These are phyloP conservation scores for Chrysolina oricalcia DNA, from an alignment of 2,888 invertebrate genomes.

Conservation along the genomic window DNA sequence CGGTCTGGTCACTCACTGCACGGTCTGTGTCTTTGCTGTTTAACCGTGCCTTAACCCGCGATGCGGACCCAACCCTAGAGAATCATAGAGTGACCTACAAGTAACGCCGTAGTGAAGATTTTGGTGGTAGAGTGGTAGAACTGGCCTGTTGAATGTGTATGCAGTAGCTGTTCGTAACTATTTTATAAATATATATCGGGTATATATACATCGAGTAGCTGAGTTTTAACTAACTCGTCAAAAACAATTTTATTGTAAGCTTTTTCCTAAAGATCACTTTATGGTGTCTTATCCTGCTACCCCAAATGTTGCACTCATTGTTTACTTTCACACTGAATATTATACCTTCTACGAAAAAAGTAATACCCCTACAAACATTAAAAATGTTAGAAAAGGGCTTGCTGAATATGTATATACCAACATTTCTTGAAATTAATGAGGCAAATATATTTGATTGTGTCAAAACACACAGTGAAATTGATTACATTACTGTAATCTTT, in stretches of 20 bases:
- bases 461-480: too few species aligned
- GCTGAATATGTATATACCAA: too few species aligned
- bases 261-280: too few species aligned
- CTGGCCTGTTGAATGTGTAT: slow-evolving; percentile 69
- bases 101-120: slow-evolving; percentile 55
- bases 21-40: slow-evolving; percentile 71
- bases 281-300: too few species aligned
- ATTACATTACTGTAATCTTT: too few species aligned
- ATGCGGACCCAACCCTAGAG: slow-evolving; percentile 54
- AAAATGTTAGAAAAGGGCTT: too few species aligned
- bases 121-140: slow-evolving; percentile 62
- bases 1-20: slow-evolving; percentile 70
- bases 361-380: too few species aligned
- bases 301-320: too few species aligned
- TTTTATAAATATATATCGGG: slow-evolving; percentile 41
- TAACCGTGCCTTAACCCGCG: slow-evolving; percentile 68
- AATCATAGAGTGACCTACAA: slow-evolving; percentile 20
- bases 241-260: slow-evolving; percentile 16
- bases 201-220: slow-evolving; percentile 8
- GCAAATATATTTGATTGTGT: too few species aligned
- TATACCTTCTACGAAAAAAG: too few species aligned
- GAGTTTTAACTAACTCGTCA: slow-evolving; percentile 14
- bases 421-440: too few species aligned
- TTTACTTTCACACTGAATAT: too few species aligned
- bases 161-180: slow-evolving; percentile 60